Base-by-base conservation (phyloP, 1,140 invertebrate genomes). In the Sarcophaga peregrina region DNA sequence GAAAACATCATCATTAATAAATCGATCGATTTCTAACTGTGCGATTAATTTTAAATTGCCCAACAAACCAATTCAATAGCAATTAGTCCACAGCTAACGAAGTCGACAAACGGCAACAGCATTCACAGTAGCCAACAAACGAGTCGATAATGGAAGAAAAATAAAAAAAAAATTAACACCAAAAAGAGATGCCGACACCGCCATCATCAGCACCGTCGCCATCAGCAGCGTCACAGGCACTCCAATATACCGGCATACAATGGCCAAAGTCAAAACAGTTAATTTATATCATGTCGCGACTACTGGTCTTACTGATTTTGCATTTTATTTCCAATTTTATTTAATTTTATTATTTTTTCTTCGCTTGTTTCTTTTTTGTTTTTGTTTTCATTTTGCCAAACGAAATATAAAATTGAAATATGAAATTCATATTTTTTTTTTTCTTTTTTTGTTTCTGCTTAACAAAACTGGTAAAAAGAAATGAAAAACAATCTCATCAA, bases 221-320 rank as follows among this genome's bases (percentile, higher is more conserved):
- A 37, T 1, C 25, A 20, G 17, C 62, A 72, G 20, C 20, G 9
- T n/a, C n/a, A 25, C n/a, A 25, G 6, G 17, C 17, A 17, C 62
- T 17, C 17, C 62, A 25, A 72, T 9, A 62, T 20, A 37, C 25
- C 25, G 25, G 25, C 25, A 68, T 68, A 68, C 62, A 88, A 88
- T 89, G 89, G 86, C 88, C 87, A 89, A 89, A 89, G 88, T 89
- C 88, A 89, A 89, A 89, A 89, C 88, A 89, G 88, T 89, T 89
- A 89, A 89, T 89, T 89, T 89, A 89, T 89, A 89, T 89, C 88
- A 89, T 89, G 88, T 89, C 88, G 88, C 88, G 88, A 89, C 88
- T 89, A 89, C 88, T 89, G 88, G 88, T 89, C 88, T 89, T 89
- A 89, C 88, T 89, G 88, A 89, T 89, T 89, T 89, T 88, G 87